These are phyloP conservation scores for Parascotia fuliginaria DNA, from an alignment of 2,888 invertebrate genomes.

Conservation along the genomic window DNA sequence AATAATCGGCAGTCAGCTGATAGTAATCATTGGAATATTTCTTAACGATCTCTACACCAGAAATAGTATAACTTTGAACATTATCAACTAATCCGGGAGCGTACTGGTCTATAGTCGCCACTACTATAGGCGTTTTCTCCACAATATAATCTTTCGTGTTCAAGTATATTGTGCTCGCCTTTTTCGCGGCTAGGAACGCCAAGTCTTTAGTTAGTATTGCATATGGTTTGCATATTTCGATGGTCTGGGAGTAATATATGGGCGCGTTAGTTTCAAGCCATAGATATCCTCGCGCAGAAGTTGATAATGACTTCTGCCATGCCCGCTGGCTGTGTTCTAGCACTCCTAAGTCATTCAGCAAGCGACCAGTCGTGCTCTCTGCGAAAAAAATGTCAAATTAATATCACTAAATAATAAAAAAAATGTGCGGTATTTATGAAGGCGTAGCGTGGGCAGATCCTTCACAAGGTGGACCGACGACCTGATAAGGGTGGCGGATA, in stretches of 20 bases:
- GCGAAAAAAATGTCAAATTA: no score
- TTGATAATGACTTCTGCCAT: constrained; percentile 86
- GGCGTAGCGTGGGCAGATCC: no score
- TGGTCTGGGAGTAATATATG: constrained; percentile 86
- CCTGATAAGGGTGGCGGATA: no score
- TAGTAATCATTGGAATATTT: constrained; percentile 82
- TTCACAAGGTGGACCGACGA: no score
- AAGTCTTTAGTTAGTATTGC: constrained; percentile 86
- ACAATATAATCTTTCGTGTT: constrained; percentile 80
- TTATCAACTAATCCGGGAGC: constrained; percentile 89
- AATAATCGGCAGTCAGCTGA: constrained; percentile 84
- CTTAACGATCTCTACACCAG: constrained; percentile 74
- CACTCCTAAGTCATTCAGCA: constrained; percentile 88
- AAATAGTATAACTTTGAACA: constrained; percentile 80
- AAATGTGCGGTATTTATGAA: no score
- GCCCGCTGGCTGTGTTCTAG: constrained; percentile 87
- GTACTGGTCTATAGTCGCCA: constrained; percentile 87
- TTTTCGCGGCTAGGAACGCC: constrained; percentile 82
- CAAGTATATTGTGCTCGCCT: constrained; percentile 74
- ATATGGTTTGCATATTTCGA: constrained; percentile 87
- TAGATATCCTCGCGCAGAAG: constrained; percentile 87
- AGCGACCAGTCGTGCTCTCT: constrained; percentile 88
- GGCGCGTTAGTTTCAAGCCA: constrained; percentile 90
- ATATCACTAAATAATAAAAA: no score
- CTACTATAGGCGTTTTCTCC: constrained; percentile 79